Conservation (phyloP, 2,113 vertebrate species). For the Myxocyprinus asiaticus region DNA sequence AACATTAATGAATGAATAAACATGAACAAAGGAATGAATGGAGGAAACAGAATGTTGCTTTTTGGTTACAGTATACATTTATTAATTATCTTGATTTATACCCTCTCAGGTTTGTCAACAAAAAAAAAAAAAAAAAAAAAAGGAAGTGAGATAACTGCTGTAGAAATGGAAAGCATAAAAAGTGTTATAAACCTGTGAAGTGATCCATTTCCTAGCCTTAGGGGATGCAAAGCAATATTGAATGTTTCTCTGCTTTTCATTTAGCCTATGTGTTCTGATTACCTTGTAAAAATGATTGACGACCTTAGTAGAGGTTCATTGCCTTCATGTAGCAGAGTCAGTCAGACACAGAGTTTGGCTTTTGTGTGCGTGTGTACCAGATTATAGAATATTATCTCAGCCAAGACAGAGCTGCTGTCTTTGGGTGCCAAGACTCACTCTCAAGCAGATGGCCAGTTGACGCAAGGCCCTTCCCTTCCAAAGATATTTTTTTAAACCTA, state of each 20-base stretch:
- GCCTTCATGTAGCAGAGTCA: background rate
- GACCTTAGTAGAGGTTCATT: slow-evolving; percentile 34
- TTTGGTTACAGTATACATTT: background rate
- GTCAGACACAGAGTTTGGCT: slow-evolving; percentile 4
- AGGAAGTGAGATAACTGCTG: slow-evolving; percentile 22
- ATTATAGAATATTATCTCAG: slow-evolving; percentile 21
- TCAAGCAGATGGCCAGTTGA: slow-evolving; percentile 73
- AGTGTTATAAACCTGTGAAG: slow-evolving; percentile 28
- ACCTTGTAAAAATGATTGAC: slow-evolving; percentile 34
- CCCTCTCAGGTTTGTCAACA: slow-evolving; percentile 1
- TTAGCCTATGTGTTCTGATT: slow-evolving; percentile 17
- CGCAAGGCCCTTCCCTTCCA: slow-evolving; percentile 64
- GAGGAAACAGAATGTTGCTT: background rate
- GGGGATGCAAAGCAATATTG: slow-evolving; percentile 31
- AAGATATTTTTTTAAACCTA: slow-evolving; percentile 18
- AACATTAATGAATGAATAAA: no score
- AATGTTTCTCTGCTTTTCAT: slow-evolving; percentile 41
- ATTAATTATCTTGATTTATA: background rate
- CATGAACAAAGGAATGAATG: no score
- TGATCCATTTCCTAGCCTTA: slow-evolving; percentile 21
- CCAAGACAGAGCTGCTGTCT: slow-evolving; percentile 46
- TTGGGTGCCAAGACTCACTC: slow-evolving; percentile 44
- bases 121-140: slow-evolving; percentile 21
- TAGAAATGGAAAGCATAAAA: slow-evolving; percentile 46
- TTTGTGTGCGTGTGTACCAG: slow-evolving; percentile 18